These are phyloP conservation scores for Drosophila lowei DNA, from an alignment of 1,140 invertebrate species.

Conservation along the genomic window DNA sequence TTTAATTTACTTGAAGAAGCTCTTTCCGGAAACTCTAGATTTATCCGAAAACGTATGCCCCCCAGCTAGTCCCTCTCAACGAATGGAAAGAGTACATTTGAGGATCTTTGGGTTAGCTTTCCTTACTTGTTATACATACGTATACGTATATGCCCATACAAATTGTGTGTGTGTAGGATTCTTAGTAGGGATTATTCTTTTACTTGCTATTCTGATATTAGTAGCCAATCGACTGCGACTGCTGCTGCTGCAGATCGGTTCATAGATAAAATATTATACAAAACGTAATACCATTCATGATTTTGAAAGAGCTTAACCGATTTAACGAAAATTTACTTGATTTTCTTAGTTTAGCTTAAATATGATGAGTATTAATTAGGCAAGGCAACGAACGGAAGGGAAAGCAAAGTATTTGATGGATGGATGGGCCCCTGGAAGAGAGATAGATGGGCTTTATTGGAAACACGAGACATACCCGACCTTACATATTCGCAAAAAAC, in stretches of 20 bases:
- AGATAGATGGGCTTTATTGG: slow-evolving; percentile 7
- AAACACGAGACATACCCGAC: slow-evolving; percentile 72
- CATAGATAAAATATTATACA: slow-evolving; percentile 62
- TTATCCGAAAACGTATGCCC: slow-evolving; percentile 16
- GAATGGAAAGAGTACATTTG: slow-evolving; percentile 10
- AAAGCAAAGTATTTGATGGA: slow-evolving; percentile 50
- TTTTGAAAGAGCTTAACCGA: slow-evolving; percentile 64
- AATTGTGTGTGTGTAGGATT: too few species aligned
- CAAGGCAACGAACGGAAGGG: slow-evolving; percentile 58
- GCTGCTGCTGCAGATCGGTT: slow-evolving; percentile 54
- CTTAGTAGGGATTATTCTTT: slow-evolving; percentile 36
- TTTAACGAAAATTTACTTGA: slow-evolving; percentile 43
- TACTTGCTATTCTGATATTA: slow-evolving; percentile 49
- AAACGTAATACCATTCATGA: slow-evolving; percentile 30
- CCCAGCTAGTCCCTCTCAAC: slow-evolving; percentile 14
- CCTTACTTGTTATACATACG: slow-evolving; percentile 46
- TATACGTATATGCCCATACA: slow-evolving; percentile 5
- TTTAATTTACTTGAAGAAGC: slow-evolving; percentile 39
- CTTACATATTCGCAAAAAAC: slow-evolving; percentile 69
- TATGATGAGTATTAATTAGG: slow-evolving; percentile 47
- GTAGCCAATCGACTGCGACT: slow-evolving; percentile 35
- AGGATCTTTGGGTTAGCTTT: slow-evolving; percentile 46
- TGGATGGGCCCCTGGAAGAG: slow-evolving; percentile 2
- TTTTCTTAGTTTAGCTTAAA: slow-evolving; percentile 62
- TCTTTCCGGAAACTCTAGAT: slow-evolving; percentile 37